Percentiles rank a stretch among this genome's conserved stretches.
Evolutionary conservation across 2,797 vertebrate genomes (phyloP).

Genomic region (Smutsia gigantea): DNA sequence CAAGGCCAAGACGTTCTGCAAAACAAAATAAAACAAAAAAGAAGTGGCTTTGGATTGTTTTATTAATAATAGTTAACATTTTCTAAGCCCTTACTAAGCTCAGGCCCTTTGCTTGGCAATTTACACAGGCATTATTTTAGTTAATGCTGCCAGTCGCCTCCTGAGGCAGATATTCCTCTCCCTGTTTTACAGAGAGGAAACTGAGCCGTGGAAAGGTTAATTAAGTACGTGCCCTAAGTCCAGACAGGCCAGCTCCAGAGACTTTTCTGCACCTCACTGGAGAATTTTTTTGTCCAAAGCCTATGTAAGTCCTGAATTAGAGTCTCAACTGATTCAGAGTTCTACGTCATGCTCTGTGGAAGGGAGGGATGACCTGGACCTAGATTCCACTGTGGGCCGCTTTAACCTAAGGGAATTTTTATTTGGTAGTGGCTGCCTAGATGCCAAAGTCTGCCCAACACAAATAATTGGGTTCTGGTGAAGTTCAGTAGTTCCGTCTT

Average conservation of each 20-base stretch:
- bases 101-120: background rate
- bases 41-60: background rate
- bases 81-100: background rate
- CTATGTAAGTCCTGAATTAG: background rate
- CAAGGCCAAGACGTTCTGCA: background rate
- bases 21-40: background rate
- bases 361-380: background rate
- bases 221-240: background rate
- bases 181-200: background rate
- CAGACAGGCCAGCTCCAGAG: background rate
- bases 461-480: background rate
- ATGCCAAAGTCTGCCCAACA: background rate
- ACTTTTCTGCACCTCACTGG: background rate
- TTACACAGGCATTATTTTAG: background rate
- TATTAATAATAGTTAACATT: background rate
- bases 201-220: background rate
- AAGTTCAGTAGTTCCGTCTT: background rate
- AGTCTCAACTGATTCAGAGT: background rate
- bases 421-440: background rate
- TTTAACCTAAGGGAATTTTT: background rate
- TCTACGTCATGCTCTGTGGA: background rate
- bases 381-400: background rate
- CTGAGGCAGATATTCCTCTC: background rate
- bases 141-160: background rate
- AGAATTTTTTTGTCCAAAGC: background rate